Base-by-base conservation (phyloP, 2,113 vertebrate species). In the Laticauda colubrina region DNA sequence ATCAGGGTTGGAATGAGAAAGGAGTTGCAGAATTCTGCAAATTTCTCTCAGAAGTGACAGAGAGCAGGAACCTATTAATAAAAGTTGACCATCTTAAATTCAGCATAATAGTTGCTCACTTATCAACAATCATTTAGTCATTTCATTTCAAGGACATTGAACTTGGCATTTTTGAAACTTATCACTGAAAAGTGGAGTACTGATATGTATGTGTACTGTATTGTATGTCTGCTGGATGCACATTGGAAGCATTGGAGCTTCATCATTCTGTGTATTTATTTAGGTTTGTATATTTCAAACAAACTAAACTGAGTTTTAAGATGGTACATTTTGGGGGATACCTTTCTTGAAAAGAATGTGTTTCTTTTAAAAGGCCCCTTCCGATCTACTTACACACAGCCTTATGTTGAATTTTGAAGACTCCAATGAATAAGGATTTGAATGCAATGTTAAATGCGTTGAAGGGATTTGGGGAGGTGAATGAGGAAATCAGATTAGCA, bases 391-490 rank as follows among this genome's bases (percentile, higher is more conserved):
- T 39, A 11, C 4, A 39, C 69, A 89, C 29, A 56, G 45, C 85
- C 87, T 87, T 34, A 0, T 64, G 93, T 89, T 93, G 88, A 43
- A 92, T 93, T 94, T 93, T 88, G 91, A 64, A 69, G 20, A 51
- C 57, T 92, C 26, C 24, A 93, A 29, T 20, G 92, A 94, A 91
- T 95, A 61, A 61, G 53, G 54, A 24, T 45, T 57, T 94, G 93
- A 93, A 94, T 0, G 0, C 51, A 90, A 54, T 43, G 54, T 87
- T 93, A 88, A 89, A 95, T 95, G 87, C 5, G 5, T 54, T 91
- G 57, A 24, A 91, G 53, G 43, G 88, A 45, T 89, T 90, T 91
- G 89, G 88, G 4, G 39, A 53, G 88, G 91, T 2, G 15, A 29
- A 56, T 1, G 85, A 81, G 15, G 54, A 91, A 94, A 92, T 59